Evolutionary conservation across 2,888 invertebrate genomes (phyloP), one percentile per base, ranked within the genome.

Genomic region (Meiosimyza platycephala): DNA sequence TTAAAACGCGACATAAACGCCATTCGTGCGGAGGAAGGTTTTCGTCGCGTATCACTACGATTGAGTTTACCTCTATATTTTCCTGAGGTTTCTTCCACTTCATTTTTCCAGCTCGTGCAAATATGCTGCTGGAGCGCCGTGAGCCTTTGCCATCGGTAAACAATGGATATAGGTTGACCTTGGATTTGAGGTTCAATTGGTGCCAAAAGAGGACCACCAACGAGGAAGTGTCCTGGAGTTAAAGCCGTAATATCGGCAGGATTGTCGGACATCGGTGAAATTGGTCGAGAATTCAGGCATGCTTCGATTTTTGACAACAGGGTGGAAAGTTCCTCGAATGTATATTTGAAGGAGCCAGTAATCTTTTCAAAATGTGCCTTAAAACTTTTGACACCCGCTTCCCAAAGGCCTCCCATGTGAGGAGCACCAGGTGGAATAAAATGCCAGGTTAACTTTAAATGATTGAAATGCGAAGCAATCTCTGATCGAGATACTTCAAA

Each of bases 251-350:
- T 48, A 40, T 59, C 33, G 1, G 47, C 22, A 4, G 18, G 28
- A 59, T 66, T 64, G 1, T 72, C 72, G 0, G 52, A 59, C 11
- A 67, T 6, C 0, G 69, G 70, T 11, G 51, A 66, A 6, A 72
- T 48, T 22, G 74, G 75, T 48, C 71, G 60, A 13, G 75, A 77
- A 55, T 75, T 75, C 4, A 75, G 52, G 55, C n/a, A 22, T 22
- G 22, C 22, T 22, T 22, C 22, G 22, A 22, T 22, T 22, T 22
- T 22, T 1, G 22, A 22, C 2, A 74, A 40, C 9, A 74, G 54
- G 4, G 76, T 75, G 5, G 75, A 72, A 47, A 76, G n/a, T 18
- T 75, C 74, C 16, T 75, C 74, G 62, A 77, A 75, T 0, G 74
- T 72, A 12, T 74, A 69, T 5, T 72, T 74, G 13, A 71, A 63